Conservation (phyloP, 2,888 invertebrate genomes). For the Linnaemya vulpina region DNA sequence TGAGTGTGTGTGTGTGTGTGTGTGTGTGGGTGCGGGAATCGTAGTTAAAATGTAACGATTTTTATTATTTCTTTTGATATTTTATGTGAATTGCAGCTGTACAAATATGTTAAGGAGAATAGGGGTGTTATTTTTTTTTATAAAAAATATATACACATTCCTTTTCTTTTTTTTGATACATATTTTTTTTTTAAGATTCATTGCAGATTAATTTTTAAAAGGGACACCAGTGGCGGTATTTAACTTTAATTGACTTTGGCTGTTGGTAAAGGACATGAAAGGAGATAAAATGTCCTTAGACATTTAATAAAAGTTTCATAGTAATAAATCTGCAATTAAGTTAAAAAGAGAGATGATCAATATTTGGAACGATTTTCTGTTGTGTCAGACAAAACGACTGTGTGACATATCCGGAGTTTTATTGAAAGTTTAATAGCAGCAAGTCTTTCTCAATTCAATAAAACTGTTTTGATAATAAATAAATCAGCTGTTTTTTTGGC, state of each 20-base stretch:
- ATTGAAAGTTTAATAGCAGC: no score
- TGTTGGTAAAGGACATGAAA: conserved; percentile 4
- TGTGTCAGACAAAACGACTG: no score
- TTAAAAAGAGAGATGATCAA: background rate
- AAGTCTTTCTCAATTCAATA: no score
- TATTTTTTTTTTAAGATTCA: conserved; percentile 15
- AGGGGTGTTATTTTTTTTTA: conserved; percentile 12
- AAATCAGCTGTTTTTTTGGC: no score
- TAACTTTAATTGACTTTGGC: conserved; percentile 58
- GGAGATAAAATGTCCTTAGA: background rate
- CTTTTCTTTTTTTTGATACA: background rate
- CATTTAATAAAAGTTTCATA: background rate
- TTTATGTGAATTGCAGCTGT: conserved; percentile 4
- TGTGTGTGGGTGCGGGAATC: background rate
- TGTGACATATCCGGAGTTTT: no score
- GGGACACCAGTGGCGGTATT: conserved; percentile 58
- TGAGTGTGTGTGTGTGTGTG: background rate
- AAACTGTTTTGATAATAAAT: no score
- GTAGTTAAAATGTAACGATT: conserved; percentile 51
- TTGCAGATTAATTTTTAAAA: conserved; percentile 27
- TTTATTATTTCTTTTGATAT: conserved; percentile 26
- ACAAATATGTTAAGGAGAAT: background rate
- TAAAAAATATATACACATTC: conserved; percentile 2
- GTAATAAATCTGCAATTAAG: background rate
- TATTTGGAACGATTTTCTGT: background rate